Percentiles rank a stretch among this genome's conserved stretches.
Evolutionary conservation across 2,888 invertebrate species (phyloP).

Genomic region (Leptopilina drosophilae): DNA sequence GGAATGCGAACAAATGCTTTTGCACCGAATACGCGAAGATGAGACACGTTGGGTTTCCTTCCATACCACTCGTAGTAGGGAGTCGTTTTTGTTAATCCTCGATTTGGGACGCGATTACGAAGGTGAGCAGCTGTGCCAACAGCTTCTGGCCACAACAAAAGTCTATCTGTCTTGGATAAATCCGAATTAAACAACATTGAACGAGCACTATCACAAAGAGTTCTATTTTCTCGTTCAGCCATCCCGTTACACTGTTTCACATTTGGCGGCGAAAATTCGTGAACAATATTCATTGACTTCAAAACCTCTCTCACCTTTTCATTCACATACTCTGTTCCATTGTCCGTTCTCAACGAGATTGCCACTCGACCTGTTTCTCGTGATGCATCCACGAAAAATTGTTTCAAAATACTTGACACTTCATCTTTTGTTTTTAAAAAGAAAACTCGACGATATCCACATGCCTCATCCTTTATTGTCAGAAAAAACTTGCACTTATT

Average conservation of each 20-base stretch:
- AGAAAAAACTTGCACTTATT: constrained; percentile 43
- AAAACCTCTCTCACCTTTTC: constrained; percentile 54
- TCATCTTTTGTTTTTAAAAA: constrained; percentile 68
- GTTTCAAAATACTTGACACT: constrained; percentile 57
- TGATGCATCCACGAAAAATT: constrained; percentile 61
- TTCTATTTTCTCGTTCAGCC: constrained; percentile 63
- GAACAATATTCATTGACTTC: constrained; percentile 61
- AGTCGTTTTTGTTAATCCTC: constrained; percentile 55
- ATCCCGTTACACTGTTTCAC: constrained; percentile 69
- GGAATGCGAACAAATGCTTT: constrained; percentile 66
- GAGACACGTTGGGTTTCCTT: constrained; percentile 63
- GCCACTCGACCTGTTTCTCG: constrained; percentile 57
- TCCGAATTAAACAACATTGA: constrained; percentile 61
- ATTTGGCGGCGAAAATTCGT: constrained; percentile 65
- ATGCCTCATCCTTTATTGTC: constrained; percentile 48
- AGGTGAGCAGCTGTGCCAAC: constrained; percentile 28
- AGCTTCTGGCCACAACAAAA: constrained; percentile 45
- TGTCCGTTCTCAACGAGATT: constrained; percentile 59
- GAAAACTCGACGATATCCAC: constrained; percentile 59
- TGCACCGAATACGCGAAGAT: constrained; percentile 69
- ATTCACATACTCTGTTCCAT: constrained; percentile 59
- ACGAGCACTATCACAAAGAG: constrained; percentile 60
- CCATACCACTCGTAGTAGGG: constrained; percentile 68
- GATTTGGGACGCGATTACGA: constrained; percentile 46
- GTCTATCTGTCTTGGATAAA: constrained; percentile 51